Evolutionary conservation across 2,888 invertebrate species (phyloP).

Genomic region (Geotrupes spiniger): DNA sequence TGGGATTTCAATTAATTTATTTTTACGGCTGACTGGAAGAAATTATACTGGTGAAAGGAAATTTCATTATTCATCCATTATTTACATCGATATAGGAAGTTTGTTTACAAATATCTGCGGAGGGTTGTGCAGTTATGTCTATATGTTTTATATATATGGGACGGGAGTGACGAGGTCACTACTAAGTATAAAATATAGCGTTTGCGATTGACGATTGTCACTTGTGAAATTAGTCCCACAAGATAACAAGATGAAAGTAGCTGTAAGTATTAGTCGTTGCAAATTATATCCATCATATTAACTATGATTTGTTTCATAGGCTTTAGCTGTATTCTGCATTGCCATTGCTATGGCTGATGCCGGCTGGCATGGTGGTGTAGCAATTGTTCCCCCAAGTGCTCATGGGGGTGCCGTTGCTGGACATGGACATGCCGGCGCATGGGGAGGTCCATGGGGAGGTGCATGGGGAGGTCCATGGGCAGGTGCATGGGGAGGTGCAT

Average conservation of each 20-base stretch:
- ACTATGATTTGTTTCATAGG: slow-evolving; percentile 10
- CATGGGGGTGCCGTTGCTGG: slow-evolving; percentile 18
- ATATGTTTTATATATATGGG: slow-evolving; percentile 1
- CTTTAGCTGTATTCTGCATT: slow-evolving; percentile 18
- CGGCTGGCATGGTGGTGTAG: slow-evolving; percentile 17
- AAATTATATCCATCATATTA: not conserved
- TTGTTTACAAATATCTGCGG: too few species aligned
- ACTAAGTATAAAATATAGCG: slow-evolving; percentile 17
- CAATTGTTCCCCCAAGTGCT: slow-evolving; percentile 12
- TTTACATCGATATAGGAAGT: too few species aligned
- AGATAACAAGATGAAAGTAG: slow-evolving; percentile 16
- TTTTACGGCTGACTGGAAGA: too few species aligned
- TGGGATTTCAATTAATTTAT: too few species aligned
- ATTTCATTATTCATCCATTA: too few species aligned
- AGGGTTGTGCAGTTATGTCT: too few species aligned
- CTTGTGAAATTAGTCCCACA: slow-evolving; percentile 16
- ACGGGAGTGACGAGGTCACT: slow-evolving; percentile 18
- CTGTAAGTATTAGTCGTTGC: slow-evolving; percentile 15
- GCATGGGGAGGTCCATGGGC: not conserved
- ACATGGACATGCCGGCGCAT: slow-evolving; percentile 11
- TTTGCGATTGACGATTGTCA: slow-evolving; percentile 10
- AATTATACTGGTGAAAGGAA: too few species aligned
- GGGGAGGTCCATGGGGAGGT: slow-evolving; percentile 10
- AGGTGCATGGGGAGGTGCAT: not conserved
- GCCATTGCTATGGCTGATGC: slow-evolving; percentile 21